Percentiles rank a stretch among this genome's conserved stretches.
Evolutionary conservation across 2,797 vertebrate species (phyloP).

Genomic region (Phalloptychus januarius): DNA sequence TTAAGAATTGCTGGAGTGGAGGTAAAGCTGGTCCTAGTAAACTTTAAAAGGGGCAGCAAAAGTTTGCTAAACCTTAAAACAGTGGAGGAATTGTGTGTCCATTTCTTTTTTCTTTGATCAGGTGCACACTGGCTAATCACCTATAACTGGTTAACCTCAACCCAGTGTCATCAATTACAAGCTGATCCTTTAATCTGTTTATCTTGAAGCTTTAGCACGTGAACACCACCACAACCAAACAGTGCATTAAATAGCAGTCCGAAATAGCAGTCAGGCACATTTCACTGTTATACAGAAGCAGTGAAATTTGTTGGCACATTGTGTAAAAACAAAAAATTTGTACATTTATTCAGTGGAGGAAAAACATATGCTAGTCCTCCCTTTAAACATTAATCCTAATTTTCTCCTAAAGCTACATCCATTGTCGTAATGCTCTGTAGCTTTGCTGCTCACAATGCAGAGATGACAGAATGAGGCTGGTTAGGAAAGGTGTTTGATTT

Average conservation of each 20-base stretch:
- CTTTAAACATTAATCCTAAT: neutral
- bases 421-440: no score
- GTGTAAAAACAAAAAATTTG: neutral
- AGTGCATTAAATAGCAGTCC: neutral
- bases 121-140: neutral
- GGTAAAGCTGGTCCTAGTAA: neutral
- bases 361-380: neutral
- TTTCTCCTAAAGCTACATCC: no score
- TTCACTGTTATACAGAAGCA: neutral
- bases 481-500: no score
- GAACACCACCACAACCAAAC: neutral
- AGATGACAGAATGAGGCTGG: no score
- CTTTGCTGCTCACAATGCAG: no score
- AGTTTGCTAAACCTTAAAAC: neutral
- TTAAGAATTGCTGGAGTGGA: neutral
- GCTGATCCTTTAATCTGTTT: constrained; percentile 50
- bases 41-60: no score
- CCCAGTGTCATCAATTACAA: constrained; percentile 33
- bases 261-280: neutral
- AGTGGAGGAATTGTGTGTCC: neutral
- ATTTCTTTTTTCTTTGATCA: neutral
- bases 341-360: neutral
- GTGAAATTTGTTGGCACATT: neutral
- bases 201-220: constrained; percentile 26
- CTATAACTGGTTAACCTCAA: constrained; percentile 17